These are phyloP conservation scores for Anguilla megastoma DNA, from an alignment of 2,797 vertebrate species.

Conservation along the genomic window DNA sequence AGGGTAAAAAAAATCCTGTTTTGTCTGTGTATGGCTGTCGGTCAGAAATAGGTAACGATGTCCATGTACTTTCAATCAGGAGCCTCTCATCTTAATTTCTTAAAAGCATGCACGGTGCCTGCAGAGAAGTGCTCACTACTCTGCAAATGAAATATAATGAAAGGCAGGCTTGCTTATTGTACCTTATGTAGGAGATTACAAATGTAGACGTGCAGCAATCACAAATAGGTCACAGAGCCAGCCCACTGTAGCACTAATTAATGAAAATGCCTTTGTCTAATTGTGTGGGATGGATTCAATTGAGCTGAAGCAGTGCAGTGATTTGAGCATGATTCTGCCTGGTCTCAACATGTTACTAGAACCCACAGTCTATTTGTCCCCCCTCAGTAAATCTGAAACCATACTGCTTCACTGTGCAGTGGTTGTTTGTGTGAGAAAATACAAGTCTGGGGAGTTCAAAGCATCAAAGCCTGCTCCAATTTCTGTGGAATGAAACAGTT, in stretches of 20 bases:
- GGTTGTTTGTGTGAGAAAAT: not conserved
- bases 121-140: slow-evolving; percentile 33
- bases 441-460: not conserved
- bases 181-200: slow-evolving; percentile 43
- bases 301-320: slow-evolving; percentile 43
- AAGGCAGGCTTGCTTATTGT: slow-evolving; percentile 41
- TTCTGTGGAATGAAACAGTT: not conserved
- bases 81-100: slow-evolving; percentile 49
- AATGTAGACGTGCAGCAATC: slow-evolving; percentile 29
- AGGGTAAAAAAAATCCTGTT: not conserved
- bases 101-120: slow-evolving; percentile 43
- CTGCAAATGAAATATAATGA: slow-evolving; percentile 56
- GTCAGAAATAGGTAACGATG: not conserved
- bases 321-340: not conserved
- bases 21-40: not conserved
- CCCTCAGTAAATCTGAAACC: not conserved
- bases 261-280: slow-evolving; percentile 54
- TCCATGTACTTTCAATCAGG: not conserved
- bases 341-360: slow-evolving; percentile 5
- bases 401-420: not conserved
- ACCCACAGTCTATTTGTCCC: not conserved
- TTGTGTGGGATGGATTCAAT: slow-evolving; percentile 42
- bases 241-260: slow-evolving; percentile 53
- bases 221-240: slow-evolving; percentile 37
- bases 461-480: not conserved